Evolutionary conservation across 2,113 vertebrate species (phyloP).

Genomic region (Arenaria interpres): DNA sequence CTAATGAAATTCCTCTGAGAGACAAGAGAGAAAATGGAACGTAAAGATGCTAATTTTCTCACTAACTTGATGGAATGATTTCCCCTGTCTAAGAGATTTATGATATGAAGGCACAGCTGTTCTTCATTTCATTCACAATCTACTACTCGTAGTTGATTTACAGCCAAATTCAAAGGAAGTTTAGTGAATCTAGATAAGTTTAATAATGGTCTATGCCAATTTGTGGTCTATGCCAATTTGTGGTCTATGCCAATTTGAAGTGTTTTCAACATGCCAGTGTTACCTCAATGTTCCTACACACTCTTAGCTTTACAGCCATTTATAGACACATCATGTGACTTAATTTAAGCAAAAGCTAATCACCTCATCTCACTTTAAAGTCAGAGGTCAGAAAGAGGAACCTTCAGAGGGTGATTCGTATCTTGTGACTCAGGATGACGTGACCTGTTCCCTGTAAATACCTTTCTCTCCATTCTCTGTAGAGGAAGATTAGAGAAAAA

Average conservation of each 20-base stretch:
- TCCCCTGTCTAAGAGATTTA: slow-evolving; percentile 38
- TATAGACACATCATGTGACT: neutral
- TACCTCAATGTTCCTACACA: neutral
- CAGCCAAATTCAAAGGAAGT: neutral
- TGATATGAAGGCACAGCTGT: slow-evolving; percentile 26
- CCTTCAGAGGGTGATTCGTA: neutral
- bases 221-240: neutral
- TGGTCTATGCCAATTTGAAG: neutral
- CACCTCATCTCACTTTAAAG: neutral
- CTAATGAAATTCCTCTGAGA: slow-evolving; percentile 25
- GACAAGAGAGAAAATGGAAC: neutral
- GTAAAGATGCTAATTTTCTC: slow-evolving; percentile 51
- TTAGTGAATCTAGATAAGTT: neutral
- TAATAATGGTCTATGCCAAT: neutral
- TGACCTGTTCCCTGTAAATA: neutral
- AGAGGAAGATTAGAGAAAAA: neutral
- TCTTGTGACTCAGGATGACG: neutral
- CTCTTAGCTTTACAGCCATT: neutral
- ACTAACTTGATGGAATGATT: slow-evolving; percentile 45
- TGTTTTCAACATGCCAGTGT: neutral
- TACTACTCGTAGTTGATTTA: neutral
- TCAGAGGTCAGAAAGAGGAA: neutral
- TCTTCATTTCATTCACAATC: slow-evolving; percentile 49
- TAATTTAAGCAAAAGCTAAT: neutral
- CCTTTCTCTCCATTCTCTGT: neutral